Base-by-base conservation (phyloP, 2,797 vertebrate genomes). In the Lepilemur ruficaudatus region DNA sequence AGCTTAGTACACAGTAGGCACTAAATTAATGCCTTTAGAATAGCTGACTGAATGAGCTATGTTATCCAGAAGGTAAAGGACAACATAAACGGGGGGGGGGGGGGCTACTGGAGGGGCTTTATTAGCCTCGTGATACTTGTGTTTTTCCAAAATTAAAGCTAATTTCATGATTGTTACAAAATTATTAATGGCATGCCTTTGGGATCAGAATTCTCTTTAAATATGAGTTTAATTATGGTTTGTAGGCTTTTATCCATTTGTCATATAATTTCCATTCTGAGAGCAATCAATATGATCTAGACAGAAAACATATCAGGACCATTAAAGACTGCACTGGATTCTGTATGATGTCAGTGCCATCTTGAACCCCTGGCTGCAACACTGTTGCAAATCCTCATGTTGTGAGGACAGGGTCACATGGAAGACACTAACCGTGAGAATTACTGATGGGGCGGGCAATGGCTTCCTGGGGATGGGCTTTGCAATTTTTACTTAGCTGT, bases 361-460 rank as follows among this genome's bases (percentile, higher is more conserved):
- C 23, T 57, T 9, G 61, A 89, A 38, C 22, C 79, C 41, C 65
- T 52, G 52, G 28, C 41, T 30, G 35, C 17, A 25, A 14, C 14
- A 14, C 8, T 28, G 15, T 30, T 18, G 43, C 43, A 30, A 52
- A 14, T n/a, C 46, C 46, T 5, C 1, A 59, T 7, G 25, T 9
- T 3, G 38, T 43, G 63, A 13, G 5, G 2, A 38, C 7, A 10
- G 9, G 18, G 18, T 18, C 48, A 2, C 13, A 18, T 3, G 1
- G 35, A 25, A 79, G 78, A 35, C 0, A 4, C 25, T 7, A 25
- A 9, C 73, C 2, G 1, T 1, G 25, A 79, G 59, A 28, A 46
- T 5, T 0, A 12, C 67, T 13, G 23, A 30, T 57, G 2, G 43
- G 17, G 2, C 43, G 3, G 2, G 5, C 1, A 0, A 2, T 3